Conservation (phyloP, 2,888 invertebrate species). For the Xestia c-nigrum region DNA sequence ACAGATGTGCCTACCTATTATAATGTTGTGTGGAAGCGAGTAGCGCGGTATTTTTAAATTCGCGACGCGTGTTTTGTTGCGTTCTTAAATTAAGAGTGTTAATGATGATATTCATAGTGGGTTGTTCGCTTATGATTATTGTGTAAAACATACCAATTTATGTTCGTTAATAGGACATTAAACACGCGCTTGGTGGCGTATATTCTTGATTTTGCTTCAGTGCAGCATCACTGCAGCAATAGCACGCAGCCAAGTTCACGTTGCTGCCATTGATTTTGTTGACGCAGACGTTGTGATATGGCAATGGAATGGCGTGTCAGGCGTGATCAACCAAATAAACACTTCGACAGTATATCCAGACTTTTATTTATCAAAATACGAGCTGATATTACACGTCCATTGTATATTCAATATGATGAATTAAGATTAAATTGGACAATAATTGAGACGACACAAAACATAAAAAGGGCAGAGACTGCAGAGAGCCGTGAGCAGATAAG, state of each 20-base stretch:
- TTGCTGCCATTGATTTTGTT: conserved; percentile 54
- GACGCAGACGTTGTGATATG: no score
- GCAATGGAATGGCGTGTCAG: no score
- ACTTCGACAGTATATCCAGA: no score
- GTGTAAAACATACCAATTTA: conserved; percentile 8
- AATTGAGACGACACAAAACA: no score
- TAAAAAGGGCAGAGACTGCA: no score
- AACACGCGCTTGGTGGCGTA: neutral
- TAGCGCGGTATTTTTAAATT: conserved; percentile 63
- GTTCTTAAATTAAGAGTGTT: neutral
- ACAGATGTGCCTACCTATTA: conserved; percentile 64
- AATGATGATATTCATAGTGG: neutral
- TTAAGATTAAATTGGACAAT: no score
- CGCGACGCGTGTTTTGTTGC: conserved; percentile 17
- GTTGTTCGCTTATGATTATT: neutral
- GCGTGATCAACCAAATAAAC: no score
- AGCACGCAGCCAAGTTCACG: conserved; percentile 55
- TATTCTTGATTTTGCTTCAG: conserved; percentile 44
- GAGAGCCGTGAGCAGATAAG: no score
- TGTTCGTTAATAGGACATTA: neutral
- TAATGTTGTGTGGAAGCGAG: conserved; percentile 19
- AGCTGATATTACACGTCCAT: no score
- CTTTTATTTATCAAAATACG: no score
- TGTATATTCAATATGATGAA: no score
- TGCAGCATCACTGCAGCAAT: conserved; percentile 53